phyloP scores from a whole-genome alignment of 2,888 invertebrate genomes.

The Miltochrista miniata region DNA sequence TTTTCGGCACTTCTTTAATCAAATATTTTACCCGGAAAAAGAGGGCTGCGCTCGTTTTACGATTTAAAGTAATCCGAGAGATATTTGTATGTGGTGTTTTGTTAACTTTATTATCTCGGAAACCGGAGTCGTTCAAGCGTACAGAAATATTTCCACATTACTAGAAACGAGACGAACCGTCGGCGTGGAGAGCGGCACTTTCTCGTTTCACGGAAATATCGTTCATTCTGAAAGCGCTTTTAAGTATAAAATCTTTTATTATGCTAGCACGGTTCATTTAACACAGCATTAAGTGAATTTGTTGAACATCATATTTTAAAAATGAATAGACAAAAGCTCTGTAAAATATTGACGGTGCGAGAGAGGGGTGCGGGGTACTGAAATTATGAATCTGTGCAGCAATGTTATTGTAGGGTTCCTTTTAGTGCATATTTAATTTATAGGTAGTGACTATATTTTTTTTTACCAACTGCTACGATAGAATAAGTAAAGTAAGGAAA shows the following conservation, averaged over 20 bases:
- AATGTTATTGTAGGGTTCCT: constrained; percentile 54
- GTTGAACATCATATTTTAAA: constrained; percentile 80
- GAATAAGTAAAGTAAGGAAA: no score
- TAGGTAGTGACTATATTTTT: constrained; percentile 46
- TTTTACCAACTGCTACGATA: neutral
- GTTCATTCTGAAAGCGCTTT: constrained; percentile 75
- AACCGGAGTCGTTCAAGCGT: constrained; percentile 53
- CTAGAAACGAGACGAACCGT: constrained; percentile 54
- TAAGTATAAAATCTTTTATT: constrained; percentile 81
- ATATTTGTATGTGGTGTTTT: constrained; percentile 60
- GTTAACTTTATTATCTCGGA: constrained; percentile 47
- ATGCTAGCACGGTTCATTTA: constrained; percentile 81
- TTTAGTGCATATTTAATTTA: no score
- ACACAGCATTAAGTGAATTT: constrained; percentile 81
- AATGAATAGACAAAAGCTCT: constrained; percentile 73
- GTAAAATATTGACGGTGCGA: constrained; percentile 55
- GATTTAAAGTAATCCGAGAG: constrained; percentile 49
- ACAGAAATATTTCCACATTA: constrained; percentile 57
- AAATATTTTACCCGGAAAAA: constrained; percentile 40
- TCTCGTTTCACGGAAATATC: constrained; percentile 69
- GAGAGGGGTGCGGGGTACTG: constrained; percentile 29
- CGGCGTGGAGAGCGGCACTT: constrained; percentile 55
- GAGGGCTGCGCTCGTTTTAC: constrained; percentile 39
- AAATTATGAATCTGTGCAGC: constrained; percentile 50
- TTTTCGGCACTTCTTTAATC: constrained; percentile 22